Evolutionary conservation across 2,888 invertebrate genomes (phyloP), one percentile per base, ranked within the genome.

Genomic region (Caenorhabditis doughertyi): DNA sequence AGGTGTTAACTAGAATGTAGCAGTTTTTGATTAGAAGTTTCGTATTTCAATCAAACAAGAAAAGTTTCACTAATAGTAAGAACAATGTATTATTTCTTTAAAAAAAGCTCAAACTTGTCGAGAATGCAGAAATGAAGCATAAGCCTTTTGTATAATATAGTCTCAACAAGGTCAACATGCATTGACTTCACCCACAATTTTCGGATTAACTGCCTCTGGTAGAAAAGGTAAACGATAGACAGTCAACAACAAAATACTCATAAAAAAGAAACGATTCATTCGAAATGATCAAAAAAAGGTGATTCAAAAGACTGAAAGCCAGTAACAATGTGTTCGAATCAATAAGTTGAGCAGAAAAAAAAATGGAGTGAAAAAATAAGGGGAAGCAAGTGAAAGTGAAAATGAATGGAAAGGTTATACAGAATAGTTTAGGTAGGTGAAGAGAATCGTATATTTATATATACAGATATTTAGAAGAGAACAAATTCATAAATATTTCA

Each of bases 221-320:
- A 21, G 58, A 35, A 55, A 47, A 44, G 73, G 65, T 47, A 58
- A 68, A 68, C 27, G 55, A 35, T 35, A 35, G 35, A 13, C 53
- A 67, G 51, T 53, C 18, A n/a, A 29, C 73, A 65, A 60, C 44
- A 21, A 44, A 35, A 65, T 35, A 56, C 67, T 49, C 67, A 47
- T 56, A 76, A 64, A 76, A 58, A 51, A n/a, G 74, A 74, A 67
- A 76, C 76, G 76, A 76, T 76, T 76, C 76, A 76, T 76, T 76
- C 76, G 76, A 67, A 60, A 49, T 60, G 49, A 32, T 16, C 8
- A 58, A 47, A 47, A 29, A 42, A 32, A 18, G 67, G 25, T 56
- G 58, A 58, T 49, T 44, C 67, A 65, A 32, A 49, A 55, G 47
- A 72, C 53, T 71, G 60, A 51, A 64, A 47, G 18, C 64, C 7